A percentile compares a stretch with the other conserved stretches of the same genome.
Evolutionary conservation across 2,797 vertebrate genomes (phyloP).

Genomic region (Microtus obscurus): DNA sequence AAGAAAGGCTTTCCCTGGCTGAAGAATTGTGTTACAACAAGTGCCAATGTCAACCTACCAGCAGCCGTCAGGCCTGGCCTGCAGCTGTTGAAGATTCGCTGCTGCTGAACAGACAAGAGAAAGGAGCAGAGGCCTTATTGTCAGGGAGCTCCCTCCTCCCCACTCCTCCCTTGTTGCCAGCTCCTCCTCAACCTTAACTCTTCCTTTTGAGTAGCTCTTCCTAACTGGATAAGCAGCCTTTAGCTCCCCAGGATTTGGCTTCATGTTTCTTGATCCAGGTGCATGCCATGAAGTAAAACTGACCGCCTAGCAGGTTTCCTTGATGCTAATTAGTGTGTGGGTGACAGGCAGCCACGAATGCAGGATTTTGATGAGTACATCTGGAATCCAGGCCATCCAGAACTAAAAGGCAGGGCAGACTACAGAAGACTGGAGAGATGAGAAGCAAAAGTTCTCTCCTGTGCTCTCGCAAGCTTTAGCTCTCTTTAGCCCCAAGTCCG

Average conservation of each 20-base stretch:
- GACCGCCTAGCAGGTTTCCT: not conserved
- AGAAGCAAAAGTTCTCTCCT: not conserved
- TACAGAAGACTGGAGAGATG: fast-evolving
- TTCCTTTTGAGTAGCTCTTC: not conserved
- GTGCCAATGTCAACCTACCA: not conserved
- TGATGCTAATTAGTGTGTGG: not conserved
- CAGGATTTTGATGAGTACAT: not conserved
- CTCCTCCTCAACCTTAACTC: not conserved
- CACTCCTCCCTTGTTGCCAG: not conserved
- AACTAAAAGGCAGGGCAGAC: not conserved
- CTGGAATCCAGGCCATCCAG: not conserved
- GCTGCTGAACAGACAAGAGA: not conserved
- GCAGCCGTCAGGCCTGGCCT: not conserved
- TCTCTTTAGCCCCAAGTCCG: not conserved
- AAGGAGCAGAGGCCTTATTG: not conserved
- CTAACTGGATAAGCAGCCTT: too few relatives aligned
- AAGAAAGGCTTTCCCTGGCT: not conserved
- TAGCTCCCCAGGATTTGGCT: not conserved
- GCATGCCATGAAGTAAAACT: not conserved
- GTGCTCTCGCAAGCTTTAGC: not conserved
- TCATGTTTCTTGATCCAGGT: not conserved
- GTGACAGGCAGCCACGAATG: not conserved
- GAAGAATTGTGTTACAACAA: not conserved
- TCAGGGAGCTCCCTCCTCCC: not conserved
- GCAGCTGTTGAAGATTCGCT: not conserved